Base-by-base conservation (phyloP, 2,113 vertebrate species). In the Tragelaphus imberbis region DNA sequence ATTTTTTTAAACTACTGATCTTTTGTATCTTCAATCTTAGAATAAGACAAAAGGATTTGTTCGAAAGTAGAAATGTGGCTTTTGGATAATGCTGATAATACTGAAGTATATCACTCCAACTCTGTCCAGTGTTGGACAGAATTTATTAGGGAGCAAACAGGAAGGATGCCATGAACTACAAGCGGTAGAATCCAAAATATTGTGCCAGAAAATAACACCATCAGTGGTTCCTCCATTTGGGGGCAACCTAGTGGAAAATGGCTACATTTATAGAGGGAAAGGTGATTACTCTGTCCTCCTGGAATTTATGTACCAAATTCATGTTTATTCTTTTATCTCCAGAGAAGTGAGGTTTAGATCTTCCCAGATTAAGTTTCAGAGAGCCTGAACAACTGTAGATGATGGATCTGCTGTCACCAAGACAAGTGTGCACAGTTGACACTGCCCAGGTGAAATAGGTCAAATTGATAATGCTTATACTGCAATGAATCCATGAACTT, bases 401-500 rank as follows among this genome's bases (percentile, higher is more conserved):
- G 15, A 65, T 23, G 5, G 79, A 21, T 4, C 63, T 14, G 19
- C 84, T 40, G 6, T 56, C 56, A n/a, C 16, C 19, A 56, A 51
- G 14, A 16, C 0, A 0, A 1, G 13, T n/a, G 56, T 49, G 7
- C 16, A 49, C 36, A 55, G 71, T 40, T n/a, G 56, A 56, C 61
- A 19, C 16, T 10, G 25, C 13, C 87, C 56, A 44, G 61, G 30
- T 10, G 65, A 30, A 25, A 16, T 1, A 7, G 8, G 8, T 7
- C 11, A 7, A 4, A 4, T 13, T 21, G 9, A 6, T 1, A 19
- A 7, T 27, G 19, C 36, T 4, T 25, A 11, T 16, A 11, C 13
- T 19, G 23, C 30, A 30, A 1, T 33, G 33, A 80, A n/a, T 9
- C 9, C 27, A 9, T 30, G 8, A 15, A 21, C 13, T 47, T n/a